A percentile compares a stretch with the other conserved stretches of the same genome.
phyloP scores from a whole-genome alignment of 53 echinoderm and acorn worm species.

The Holothuria scabra region DNA sequence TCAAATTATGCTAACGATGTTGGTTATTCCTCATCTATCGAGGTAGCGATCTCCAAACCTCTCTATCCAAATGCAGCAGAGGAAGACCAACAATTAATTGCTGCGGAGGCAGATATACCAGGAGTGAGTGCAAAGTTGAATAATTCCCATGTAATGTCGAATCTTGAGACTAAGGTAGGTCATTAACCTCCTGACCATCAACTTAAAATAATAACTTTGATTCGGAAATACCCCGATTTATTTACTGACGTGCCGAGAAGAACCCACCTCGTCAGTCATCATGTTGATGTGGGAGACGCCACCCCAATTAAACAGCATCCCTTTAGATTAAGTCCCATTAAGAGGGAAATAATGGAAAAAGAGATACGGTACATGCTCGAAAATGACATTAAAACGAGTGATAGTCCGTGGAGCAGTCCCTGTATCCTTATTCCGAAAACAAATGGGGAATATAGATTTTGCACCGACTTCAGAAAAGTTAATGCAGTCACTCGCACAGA shows the following conservation, averaged over 20 bases:
- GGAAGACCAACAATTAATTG: neutral
- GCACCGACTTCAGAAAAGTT: constrained; percentile 68
- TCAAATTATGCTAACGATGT: neutral
- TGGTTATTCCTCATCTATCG: neutral
- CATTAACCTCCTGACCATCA: constrained; percentile 42
- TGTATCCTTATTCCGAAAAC: constrained; percentile 66
- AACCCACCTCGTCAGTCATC: constrained; percentile 45
- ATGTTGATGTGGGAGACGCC: constrained; percentile 65
- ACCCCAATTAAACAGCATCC: constrained; percentile 67
- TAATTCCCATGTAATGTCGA: constrained; percentile 34
- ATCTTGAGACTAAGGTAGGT: constrained; percentile 32
- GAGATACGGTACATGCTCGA: constrained; percentile 65
- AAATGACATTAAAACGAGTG: constrained; percentile 62
- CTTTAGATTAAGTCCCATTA: constrained; percentile 61
- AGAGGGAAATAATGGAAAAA: constrained; percentile 44
- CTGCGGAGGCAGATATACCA: neutral
- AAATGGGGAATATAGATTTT: constrained; percentile 54
- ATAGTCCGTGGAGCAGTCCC: constrained; percentile 63
- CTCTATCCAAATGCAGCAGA: constrained; percentile 1
- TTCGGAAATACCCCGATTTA: too few relatives aligned
- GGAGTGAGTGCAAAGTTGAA: constrained; percentile 23
- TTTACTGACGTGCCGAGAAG: neutral
- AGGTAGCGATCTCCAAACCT: neutral
- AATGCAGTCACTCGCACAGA: constrained; percentile 63
- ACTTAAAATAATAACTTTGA: constrained; percentile 16